Conservation (phyloP, 2,888 invertebrate species). For the Helobdella robusta region DNA sequence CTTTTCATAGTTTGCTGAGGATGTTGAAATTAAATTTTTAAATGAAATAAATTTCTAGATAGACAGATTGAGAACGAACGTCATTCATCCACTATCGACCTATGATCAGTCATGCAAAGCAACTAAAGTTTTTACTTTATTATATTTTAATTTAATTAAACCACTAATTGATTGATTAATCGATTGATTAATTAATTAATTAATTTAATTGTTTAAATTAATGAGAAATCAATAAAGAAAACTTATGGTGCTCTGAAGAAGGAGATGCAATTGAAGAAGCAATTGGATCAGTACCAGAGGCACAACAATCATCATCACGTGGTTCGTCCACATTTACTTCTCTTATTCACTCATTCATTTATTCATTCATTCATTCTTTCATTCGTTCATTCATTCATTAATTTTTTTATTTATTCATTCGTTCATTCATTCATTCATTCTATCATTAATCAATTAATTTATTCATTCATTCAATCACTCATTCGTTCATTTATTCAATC, state of each 20-base stretch:
- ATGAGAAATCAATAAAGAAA: not conserved
- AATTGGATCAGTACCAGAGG: not conserved
- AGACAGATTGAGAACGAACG: constrained; percentile 7
- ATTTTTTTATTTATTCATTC: too few relatives aligned
- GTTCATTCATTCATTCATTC: too few relatives aligned
- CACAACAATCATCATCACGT: not conserved
- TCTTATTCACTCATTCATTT: too few relatives aligned
- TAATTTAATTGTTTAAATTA: not conserved
- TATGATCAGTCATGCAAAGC: not conserved
- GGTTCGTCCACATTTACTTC: too few relatives aligned
- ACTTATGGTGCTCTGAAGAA: constrained; percentile 1
- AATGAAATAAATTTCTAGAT: not conserved
- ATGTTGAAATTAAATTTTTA: not conserved
- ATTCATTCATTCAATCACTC: too few relatives aligned
- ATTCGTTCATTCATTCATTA: too few relatives aligned
- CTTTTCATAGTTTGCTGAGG: too few relatives aligned
- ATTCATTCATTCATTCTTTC: too few relatives aligned
- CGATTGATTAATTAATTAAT: not conserved
- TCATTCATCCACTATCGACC: constrained; percentile 5
- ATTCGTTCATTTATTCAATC: too few relatives aligned
- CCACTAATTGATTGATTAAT: not conserved
- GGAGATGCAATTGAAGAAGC: not conserved
- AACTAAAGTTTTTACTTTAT: constrained; percentile 6
- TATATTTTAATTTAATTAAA: not conserved
- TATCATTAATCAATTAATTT: too few relatives aligned